A percentile compares a stretch with the other conserved stretches of the same genome.
Conservation (phyloP, 2,888 invertebrate species). For the Rotaria socialis region DNA sequence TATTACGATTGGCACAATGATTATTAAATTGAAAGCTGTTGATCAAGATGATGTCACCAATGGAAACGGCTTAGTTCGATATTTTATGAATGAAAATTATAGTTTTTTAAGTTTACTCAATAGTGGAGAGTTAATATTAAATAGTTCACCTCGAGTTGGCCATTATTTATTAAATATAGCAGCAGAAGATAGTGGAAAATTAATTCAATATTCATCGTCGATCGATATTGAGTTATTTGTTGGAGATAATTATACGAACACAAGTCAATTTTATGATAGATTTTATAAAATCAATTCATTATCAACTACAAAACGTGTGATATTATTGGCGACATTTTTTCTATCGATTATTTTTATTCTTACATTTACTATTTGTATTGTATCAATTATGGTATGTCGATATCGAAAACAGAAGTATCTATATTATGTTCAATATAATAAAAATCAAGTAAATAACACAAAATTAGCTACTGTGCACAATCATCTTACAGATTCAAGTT, state of each 20-base stretch:
- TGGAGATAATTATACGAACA: neutral
- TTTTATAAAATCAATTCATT: neutral
- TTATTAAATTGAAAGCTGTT: neutral
- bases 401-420: neutral
- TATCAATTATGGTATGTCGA: neutral
- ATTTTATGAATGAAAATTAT: neutral
- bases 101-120: neutral
- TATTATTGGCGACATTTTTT: neutral
- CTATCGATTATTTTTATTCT: neutral
- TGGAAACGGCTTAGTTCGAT: neutral
- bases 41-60: neutral
- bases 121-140: neutral
- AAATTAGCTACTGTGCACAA: neutral
- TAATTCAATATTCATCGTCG: neutral
- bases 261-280: neutral
- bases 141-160: neutral
- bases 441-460: neutral
- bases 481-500: neutral
- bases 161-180: neutral
- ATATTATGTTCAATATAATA: slow-evolving; percentile 15
- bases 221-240: neutral
- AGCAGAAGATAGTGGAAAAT: neutral
- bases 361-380: neutral
- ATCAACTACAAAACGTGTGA: neutral
- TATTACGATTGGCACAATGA: too few species aligned